phyloP scores from a whole-genome alignment of 2,888 invertebrate species.

The Nomada fucata region DNA sequence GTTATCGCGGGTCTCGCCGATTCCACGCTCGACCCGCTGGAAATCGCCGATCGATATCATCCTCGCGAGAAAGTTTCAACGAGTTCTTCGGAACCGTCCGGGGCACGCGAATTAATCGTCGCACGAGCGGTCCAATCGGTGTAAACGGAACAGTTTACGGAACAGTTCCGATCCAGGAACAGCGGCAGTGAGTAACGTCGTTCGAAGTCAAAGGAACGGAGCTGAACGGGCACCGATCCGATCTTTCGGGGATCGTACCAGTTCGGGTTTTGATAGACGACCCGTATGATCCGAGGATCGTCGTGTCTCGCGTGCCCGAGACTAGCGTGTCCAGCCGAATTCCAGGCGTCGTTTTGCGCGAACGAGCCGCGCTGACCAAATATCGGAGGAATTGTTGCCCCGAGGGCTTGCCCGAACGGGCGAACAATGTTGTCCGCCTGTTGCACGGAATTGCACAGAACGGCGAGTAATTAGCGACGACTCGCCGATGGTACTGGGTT shows the following conservation, averaged over 20 bases:
- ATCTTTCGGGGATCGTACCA: no score
- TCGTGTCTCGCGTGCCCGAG: no score
- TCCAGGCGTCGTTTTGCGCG: not conserved
- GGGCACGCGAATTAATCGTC: not conserved
- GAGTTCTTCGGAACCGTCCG: not conserved
- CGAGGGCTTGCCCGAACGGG: not conserved
- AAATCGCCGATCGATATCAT: conserved; percentile 14
- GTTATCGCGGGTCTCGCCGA: conserved; percentile 9
- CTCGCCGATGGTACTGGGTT: conserved; percentile 30
- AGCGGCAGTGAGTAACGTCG: not conserved
- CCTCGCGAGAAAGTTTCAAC: conserved; percentile 2
- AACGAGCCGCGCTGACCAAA: not conserved
- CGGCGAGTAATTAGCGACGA: conserved; percentile 44
- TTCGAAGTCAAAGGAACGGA: not conserved
- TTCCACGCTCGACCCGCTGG: not conserved
- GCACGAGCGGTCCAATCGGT: not conserved
- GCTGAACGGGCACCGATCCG: not conserved
- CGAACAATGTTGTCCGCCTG: conserved; percentile 47
- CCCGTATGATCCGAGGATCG: not conserved
- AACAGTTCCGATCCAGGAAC: not conserved
- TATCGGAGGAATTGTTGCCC: conserved; percentile 5
- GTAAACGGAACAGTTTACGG: no score
- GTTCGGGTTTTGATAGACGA: no score
- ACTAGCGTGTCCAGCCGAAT: not conserved
- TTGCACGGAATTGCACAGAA: conserved; percentile 30